Conservation (phyloP, 1,140 invertebrate genomes). For the Drosophila varians region DNA sequence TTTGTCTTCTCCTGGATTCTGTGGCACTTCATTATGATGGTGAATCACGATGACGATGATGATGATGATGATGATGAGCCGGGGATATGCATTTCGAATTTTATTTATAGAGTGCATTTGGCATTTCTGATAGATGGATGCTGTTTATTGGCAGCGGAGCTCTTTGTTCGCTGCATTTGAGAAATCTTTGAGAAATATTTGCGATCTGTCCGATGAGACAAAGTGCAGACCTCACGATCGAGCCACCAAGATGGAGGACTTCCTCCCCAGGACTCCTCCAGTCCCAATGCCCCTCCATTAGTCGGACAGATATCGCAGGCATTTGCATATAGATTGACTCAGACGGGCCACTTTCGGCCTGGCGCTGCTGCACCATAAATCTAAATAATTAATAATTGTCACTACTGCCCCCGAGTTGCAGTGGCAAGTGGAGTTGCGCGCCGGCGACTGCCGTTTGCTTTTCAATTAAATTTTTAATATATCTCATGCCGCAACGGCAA, state of each 20-base stretch:
- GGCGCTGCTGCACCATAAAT: constrained; percentile 56
- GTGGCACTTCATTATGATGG: constrained; percentile 33
- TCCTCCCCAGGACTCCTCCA: neutral
- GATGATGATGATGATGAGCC: constrained; percentile 10
- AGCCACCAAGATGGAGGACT: neutral
- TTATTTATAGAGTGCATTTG: constrained; percentile 69
- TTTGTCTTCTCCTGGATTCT: neutral
- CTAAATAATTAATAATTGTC: constrained; percentile 72
- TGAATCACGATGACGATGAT: constrained; percentile 45
- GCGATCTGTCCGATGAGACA: constrained; percentile 30
- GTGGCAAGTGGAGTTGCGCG: neutral
- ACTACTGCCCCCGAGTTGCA: constrained; percentile 23
- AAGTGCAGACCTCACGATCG: constrained; percentile 28
- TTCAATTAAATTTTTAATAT: constrained; percentile 74
- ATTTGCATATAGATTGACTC: constrained; percentile 70
- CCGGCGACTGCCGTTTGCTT: constrained; percentile 40
- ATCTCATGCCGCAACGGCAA: constrained; percentile 32
- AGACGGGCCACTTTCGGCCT: neutral
- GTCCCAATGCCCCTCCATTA: constrained; percentile 3
- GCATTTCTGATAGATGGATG: constrained; percentile 53
- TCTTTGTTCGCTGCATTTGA: constrained; percentile 61
- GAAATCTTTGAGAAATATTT: constrained; percentile 17
- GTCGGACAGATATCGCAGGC: constrained; percentile 2
- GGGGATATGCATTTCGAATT: constrained; percentile 25
- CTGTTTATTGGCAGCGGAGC: constrained; percentile 31